Conservation (phyloP, 2,113 vertebrate species). For the Eulacestoma nigropectus region DNA sequence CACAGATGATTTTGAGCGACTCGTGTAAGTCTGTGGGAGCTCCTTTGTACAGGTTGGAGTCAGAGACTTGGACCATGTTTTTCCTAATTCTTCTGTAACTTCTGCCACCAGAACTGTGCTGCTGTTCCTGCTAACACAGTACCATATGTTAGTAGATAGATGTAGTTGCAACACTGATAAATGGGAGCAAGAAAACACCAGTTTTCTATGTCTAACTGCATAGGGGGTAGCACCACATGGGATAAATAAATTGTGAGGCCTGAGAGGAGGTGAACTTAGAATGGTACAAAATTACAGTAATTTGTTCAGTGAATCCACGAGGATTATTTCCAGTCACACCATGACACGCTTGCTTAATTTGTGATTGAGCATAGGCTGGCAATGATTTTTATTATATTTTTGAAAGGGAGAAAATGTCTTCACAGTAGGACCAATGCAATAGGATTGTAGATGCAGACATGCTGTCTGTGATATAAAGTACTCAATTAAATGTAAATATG, state of each 20-base stretch:
- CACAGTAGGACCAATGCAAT: not conserved
- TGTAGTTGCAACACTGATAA: not conserved
- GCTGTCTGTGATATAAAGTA: not conserved
- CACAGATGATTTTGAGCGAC: not conserved
- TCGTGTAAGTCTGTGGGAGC: not conserved
- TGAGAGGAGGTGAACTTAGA: not conserved
- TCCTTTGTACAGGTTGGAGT: not conserved
- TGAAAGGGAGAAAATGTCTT: constrained; percentile 2
- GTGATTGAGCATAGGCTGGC: not conserved
- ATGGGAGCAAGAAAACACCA: not conserved
- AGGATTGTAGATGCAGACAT: not conserved
- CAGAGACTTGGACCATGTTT: not conserved
- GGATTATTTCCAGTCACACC: constrained; percentile 22
- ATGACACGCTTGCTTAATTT: not conserved
- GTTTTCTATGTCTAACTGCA: not conserved
- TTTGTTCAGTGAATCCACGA: not conserved
- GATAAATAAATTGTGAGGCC: not conserved
- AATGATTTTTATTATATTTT: constrained; percentile 2
- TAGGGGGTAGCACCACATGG: rapidly evolving
- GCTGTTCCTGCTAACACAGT: not conserved
- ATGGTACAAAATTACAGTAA: not conserved
- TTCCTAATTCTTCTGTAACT: not conserved
- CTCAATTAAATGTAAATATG: constrained; percentile 22
- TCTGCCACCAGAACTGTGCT: not conserved
- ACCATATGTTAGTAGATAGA: not conserved